A percentile compares a stretch with the other conserved stretches of the same genome.
Evolutionary conservation across 1,140 invertebrate genomes (phyloP).

Genomic region (Zaprionus tsacasi): DNA sequence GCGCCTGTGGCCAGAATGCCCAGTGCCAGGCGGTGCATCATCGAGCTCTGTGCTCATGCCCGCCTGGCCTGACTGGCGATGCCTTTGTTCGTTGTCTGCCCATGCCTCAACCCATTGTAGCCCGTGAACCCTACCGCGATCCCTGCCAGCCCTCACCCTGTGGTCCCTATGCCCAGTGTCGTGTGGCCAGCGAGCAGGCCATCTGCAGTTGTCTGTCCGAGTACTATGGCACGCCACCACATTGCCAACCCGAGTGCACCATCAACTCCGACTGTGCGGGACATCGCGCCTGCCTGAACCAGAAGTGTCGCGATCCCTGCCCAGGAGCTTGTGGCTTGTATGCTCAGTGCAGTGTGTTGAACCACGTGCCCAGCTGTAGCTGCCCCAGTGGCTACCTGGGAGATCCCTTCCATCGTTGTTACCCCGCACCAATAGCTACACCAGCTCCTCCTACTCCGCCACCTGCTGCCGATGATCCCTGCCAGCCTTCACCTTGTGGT

Average conservation of each 20-base stretch:
- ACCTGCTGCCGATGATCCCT: constrained; percentile 88
- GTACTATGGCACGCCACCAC: constrained; percentile 89
- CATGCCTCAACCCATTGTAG: constrained; percentile 82
- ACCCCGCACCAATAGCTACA: constrained; percentile 82
- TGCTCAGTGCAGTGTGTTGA: constrained; percentile 90
- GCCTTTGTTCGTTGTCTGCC: constrained; percentile 89
- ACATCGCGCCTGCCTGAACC: constrained; percentile 90
- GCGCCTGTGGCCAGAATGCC: constrained; percentile 92
- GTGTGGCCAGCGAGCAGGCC: constrained; percentile 86
- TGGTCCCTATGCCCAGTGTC: constrained; percentile 86
- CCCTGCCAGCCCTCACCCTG: constrained; percentile 91
- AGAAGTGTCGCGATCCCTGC: constrained; percentile 93
- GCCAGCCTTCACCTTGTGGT: constrained; percentile 90
- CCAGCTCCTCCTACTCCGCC: constrained; percentile 85
- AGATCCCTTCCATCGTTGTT: constrained; percentile 87
- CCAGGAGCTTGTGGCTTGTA: constrained; percentile 91
- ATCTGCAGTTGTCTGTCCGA: constrained; percentile 89
- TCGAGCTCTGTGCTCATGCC: constrained; percentile 91
- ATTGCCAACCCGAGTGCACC: constrained; percentile 90
- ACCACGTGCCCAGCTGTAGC: constrained; percentile 90
- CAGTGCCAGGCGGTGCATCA: constrained; percentile 92
- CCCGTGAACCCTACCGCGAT: constrained; percentile 87
- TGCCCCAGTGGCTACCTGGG: constrained; percentile 88
- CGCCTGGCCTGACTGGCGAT: constrained; percentile 90
- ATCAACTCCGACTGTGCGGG: constrained; percentile 89